These are phyloP conservation scores for Drosophila orosa DNA, from an alignment of 1,140 invertebrate species.

Conservation along the genomic window DNA sequence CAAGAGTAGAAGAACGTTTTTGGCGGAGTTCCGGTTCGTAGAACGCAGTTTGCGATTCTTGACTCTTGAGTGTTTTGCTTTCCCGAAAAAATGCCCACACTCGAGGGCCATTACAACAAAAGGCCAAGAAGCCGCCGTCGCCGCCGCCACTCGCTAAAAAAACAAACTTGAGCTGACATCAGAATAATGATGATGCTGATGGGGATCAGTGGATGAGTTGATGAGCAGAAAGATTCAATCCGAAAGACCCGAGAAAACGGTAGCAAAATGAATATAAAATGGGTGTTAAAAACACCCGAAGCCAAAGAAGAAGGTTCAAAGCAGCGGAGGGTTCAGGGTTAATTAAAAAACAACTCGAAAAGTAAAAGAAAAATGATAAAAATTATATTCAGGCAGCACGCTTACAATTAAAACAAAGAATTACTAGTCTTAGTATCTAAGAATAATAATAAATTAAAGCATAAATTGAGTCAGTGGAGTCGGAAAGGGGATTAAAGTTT, in stretches of 20 bases:
- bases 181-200: slow-evolving; percentile 42
- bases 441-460: neutral
- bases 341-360: neutral
- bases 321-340: slow-evolving; percentile 24
- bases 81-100: slow-evolving; percentile 63
- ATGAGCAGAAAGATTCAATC: slow-evolving; percentile 9
- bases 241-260: slow-evolving; percentile 26
- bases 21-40: slow-evolving; percentile 69
- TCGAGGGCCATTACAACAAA: slow-evolving; percentile 67
- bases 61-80: slow-evolving; percentile 19
- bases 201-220: slow-evolving; percentile 32
- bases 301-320: slow-evolving; percentile 6
- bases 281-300: slow-evolving; percentile 13
- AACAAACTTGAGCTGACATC: slow-evolving; percentile 39
- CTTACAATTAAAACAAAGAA: too few relatives aligned
- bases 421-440: neutral
- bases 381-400: neutral
- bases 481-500: slow-evolving; percentile 16
- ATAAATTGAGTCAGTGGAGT: neutral
- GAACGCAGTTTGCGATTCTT: slow-evolving; percentile 37
- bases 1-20: slow-evolving; percentile 27
- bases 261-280: slow-evolving; percentile 43
- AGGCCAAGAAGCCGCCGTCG: slow-evolving; percentile 11
- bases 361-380: neutral
- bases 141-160: slow-evolving; percentile 15